Conservation (phyloP, 2,113 vertebrate species). For the Vidua chalybeata region DNA sequence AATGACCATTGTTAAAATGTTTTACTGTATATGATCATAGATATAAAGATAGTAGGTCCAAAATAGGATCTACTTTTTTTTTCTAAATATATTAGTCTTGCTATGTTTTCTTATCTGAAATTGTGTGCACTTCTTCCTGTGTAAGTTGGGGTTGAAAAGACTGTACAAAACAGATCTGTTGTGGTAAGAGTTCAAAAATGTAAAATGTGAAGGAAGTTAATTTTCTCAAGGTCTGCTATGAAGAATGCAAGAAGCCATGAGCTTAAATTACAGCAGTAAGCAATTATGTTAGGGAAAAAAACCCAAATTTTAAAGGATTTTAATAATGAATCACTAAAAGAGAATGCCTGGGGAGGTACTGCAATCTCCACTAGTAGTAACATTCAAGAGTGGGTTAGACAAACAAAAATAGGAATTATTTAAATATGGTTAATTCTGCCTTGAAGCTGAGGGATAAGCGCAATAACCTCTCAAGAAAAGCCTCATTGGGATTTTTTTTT, state of each 20-base stretch:
- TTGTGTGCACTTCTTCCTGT: not conserved
- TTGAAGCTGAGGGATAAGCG: not conserved
- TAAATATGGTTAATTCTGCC: not conserved
- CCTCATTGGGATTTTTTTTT: not conserved
- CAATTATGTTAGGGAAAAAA: not conserved
- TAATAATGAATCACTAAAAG: not conserved
- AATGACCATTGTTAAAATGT: constrained; percentile 63
- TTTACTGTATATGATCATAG: constrained; percentile 59
- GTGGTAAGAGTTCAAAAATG: not conserved
- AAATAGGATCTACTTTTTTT: constrained; percentile 50
- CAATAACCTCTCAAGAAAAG: not conserved
- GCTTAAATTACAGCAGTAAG: not conserved
- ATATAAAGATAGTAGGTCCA: constrained; percentile 61
- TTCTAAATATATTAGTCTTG: constrained; percentile 41
- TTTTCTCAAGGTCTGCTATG: not conserved
- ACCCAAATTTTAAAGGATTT: not conserved
- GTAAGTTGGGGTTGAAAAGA: not conserved
- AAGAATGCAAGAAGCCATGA: not conserved
- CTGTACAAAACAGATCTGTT: not conserved
- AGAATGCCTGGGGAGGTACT: not conserved
- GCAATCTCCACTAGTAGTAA: not conserved
- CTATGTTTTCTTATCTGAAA: constrained; percentile 39
- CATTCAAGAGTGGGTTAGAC: not conserved
- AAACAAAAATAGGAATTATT: not conserved
- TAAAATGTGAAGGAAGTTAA: not conserved